Conservation (phyloP, 2,888 invertebrate genomes). For the Synergus itoensis region DNA sequence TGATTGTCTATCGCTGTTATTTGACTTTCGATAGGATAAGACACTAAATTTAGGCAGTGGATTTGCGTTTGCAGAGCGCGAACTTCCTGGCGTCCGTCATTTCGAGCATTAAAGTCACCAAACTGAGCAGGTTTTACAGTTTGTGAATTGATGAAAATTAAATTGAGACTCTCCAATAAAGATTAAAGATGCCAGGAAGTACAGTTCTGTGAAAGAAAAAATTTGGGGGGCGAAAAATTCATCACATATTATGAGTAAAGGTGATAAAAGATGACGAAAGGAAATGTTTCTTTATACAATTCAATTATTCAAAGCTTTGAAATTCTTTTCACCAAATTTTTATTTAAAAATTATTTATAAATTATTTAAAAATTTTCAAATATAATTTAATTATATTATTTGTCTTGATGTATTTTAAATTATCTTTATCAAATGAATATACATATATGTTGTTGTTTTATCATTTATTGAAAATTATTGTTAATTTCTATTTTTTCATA, state of each 20-base stretch:
- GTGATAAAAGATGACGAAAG: background rate
- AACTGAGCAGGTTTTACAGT: background rate
- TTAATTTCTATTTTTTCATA: background rate
- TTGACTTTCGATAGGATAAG: constrained; percentile 33
- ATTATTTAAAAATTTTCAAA: constrained; percentile 29
- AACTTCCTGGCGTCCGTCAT: constrained; percentile 22
- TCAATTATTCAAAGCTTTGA: background rate
- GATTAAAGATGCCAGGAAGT: background rate
- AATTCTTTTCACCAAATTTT: background rate
- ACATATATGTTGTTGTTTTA: background rate
- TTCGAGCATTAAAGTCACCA: constrained; percentile 43
- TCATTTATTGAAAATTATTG: background rate
- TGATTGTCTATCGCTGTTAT: constrained; percentile 36
- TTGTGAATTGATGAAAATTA: background rate
- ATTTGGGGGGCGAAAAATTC: background rate
- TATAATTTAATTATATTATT: constrained; percentile 7
- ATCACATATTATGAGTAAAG: background rate
- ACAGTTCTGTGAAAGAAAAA: background rate
- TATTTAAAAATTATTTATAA: constrained; percentile 1
- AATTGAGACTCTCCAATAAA: background rate
- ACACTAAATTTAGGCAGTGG: constrained; percentile 29
- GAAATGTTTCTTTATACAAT: background rate
- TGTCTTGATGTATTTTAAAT: background rate
- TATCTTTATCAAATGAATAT: constrained; percentile 16
- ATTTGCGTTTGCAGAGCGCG: constrained; percentile 5